Evolutionary conservation across 2,113 vertebrate species (phyloP), one percentile per base, ranked within the genome.

Genomic region (Porphyrio hochstetteri): DNA sequence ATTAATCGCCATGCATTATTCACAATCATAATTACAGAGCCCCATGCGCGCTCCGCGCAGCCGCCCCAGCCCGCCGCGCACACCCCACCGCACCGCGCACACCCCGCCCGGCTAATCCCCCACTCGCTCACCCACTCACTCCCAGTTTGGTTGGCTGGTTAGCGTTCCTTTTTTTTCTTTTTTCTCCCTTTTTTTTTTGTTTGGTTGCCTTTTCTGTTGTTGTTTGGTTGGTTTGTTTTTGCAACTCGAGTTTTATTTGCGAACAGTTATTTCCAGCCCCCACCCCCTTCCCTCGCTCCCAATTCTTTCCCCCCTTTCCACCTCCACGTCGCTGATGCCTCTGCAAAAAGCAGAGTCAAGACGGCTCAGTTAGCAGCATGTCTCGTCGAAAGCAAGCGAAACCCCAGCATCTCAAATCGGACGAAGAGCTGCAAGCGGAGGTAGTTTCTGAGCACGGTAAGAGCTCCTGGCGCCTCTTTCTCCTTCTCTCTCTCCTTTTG

Each of bases 321-420:
- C 88, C 93, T 97, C 97, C 93, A 81, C 96, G 97, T 97, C 97
- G 98, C 99, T 98, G 99, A 99, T 99, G 99, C 98, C 98, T 98
- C 98, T 98, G 98, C 98, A 98, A 98, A 98, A 98, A 98, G 98
- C 98, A 98, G 98, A 97, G 97, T 93, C 98, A 96, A 96, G 98
- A 96, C 98, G 98, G 98, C 98, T 94, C 98, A 96, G 96, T 94
- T 97, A 98, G 96, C 99, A 99, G 98, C 98, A 99, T 99, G 99
- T 99, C 99, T 98, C 99, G 99, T 97, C 99, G 99, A 98, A 99
- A 99, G 98, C 99, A 99, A 98, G 99, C 99, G 97, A 99, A 99
- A 97, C 99, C 99, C 94, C 99, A 99, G 98, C 99, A 99, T 97
- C 99, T 99, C 98, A 99, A 98, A 97, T 99, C 99, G 97, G 99